Percentiles rank a stretch among this genome's conserved stretches.
These are phyloP conservation scores for Lepus europaeus DNA, from an alignment of 2,113 vertebrate species.

Conservation along the genomic window DNA sequence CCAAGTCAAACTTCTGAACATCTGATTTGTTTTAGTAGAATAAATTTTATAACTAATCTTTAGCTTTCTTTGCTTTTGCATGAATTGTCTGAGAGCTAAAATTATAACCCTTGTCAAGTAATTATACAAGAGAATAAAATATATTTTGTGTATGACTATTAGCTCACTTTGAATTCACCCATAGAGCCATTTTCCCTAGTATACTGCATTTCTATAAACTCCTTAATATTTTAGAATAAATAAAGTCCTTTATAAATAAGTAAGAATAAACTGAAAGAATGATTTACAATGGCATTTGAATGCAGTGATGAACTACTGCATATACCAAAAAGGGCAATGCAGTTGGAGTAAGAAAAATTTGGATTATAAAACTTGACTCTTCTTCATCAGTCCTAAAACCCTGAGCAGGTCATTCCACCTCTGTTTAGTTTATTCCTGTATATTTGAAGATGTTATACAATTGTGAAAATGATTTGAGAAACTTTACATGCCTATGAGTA, in stretches of 20 bases:
- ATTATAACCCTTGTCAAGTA: background rate
- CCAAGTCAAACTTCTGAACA: background rate
- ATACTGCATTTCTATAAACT: background rate
- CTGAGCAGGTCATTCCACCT: background rate
- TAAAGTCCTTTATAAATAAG: background rate
- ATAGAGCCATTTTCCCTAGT: background rate
- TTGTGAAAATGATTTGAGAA: conserved; percentile 30
- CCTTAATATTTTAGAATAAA: background rate
- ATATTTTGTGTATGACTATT: background rate
- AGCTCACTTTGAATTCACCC: background rate
- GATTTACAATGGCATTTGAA: background rate
- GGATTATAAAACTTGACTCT: background rate
- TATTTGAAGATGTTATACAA: background rate
- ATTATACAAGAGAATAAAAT: background rate
- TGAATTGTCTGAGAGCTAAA: background rate
- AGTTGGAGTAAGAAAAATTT: background rate
- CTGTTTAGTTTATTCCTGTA: background rate
- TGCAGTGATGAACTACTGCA: background rate
- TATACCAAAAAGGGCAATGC: background rate
- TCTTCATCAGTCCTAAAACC: background rate
- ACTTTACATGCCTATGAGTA: background rate
- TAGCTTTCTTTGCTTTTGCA: background rate
- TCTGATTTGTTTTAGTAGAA: background rate
- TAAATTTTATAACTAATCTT: background rate
- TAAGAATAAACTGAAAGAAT: conserved; percentile 6